Evolutionary conservation across 2,888 invertebrate genomes (phyloP).

Genomic region (Diarsia mendica): DNA sequence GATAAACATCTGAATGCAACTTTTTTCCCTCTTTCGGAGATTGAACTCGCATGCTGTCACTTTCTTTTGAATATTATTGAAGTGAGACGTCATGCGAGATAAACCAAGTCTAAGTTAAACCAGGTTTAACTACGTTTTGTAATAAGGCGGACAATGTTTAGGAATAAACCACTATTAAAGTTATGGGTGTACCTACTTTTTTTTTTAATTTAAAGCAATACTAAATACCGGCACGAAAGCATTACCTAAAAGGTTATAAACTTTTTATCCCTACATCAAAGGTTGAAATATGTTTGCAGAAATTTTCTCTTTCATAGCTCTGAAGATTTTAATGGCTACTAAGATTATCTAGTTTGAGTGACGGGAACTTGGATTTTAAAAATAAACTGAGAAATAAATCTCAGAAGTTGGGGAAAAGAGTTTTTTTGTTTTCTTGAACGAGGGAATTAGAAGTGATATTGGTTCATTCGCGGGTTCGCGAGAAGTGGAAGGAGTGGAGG

Average conservation of each 20-base stretch:
- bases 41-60: too few species aligned
- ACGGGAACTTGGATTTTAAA: neutral
- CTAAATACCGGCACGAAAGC: neutral
- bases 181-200: neutral
- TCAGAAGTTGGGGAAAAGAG: neutral
- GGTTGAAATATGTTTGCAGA: constrained; percentile 6
- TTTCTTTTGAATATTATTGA: too few species aligned
- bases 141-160: too few species aligned
- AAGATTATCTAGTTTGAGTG: constrained; percentile 21
- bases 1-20: too few species aligned
- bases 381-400: constrained; percentile 33
- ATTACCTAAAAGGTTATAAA: neutral
- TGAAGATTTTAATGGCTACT: constrained; percentile 16
- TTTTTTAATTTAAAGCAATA: neutral
- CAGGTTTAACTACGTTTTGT: too few species aligned
- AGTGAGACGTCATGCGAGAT: too few species aligned
- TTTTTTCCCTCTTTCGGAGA: neutral
- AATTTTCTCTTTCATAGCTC: constrained; percentile 12
- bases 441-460: neutral
- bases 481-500: too few species aligned
- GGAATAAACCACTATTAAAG: neutral
- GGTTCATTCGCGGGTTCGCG: too few species aligned
- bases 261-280: constrained; percentile 8
- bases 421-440: neutral
- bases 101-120: too few species aligned